Percentiles rank a stretch among this genome's conserved stretches.
Evolutionary conservation across 2,888 invertebrate genomes (phyloP).

Genomic region (Metalampra italica): DNA sequence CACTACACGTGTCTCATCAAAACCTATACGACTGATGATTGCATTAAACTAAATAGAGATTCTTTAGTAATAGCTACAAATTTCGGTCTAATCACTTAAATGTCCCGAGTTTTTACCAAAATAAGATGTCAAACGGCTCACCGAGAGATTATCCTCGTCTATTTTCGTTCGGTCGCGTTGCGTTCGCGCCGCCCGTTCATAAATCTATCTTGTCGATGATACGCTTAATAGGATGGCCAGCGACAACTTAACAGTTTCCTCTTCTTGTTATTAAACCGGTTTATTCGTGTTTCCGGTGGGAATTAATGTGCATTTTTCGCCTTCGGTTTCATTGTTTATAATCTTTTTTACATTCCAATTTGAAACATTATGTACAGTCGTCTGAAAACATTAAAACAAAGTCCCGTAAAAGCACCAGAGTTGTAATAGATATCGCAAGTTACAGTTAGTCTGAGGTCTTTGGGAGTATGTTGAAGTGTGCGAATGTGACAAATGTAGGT

Average conservation of each 20-base stretch:
- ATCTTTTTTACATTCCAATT: neutral
- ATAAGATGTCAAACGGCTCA: constrained; percentile 23
- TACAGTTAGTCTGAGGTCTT: no score
- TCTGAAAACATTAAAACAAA: no score
- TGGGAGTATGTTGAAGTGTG: no score
- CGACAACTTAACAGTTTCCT: constrained; percentile 75
- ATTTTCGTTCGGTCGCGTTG: constrained; percentile 36
- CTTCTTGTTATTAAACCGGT: constrained; percentile 28
- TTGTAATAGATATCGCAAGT: no score
- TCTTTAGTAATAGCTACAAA: neutral
- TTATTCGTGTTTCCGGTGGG: constrained; percentile 18
- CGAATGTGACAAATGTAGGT: no score
- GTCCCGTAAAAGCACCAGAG: no score
- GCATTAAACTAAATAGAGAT: no score
- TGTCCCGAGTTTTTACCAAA: constrained; percentile 12
- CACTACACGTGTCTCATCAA: neutral
- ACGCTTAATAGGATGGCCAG: constrained; percentile 51
- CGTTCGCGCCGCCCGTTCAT: constrained; percentile 36
- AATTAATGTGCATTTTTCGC: constrained; percentile 13
- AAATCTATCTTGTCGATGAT: constrained; percentile 61
- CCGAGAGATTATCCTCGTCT: constrained; percentile 29
- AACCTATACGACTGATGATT: no score
- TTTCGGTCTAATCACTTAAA: neutral
- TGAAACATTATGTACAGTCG: no score
- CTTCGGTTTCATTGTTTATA: neutral